Base-by-base conservation (phyloP, 1,140 invertebrate species). In the Trachymyrmex cornetzi region DNA sequence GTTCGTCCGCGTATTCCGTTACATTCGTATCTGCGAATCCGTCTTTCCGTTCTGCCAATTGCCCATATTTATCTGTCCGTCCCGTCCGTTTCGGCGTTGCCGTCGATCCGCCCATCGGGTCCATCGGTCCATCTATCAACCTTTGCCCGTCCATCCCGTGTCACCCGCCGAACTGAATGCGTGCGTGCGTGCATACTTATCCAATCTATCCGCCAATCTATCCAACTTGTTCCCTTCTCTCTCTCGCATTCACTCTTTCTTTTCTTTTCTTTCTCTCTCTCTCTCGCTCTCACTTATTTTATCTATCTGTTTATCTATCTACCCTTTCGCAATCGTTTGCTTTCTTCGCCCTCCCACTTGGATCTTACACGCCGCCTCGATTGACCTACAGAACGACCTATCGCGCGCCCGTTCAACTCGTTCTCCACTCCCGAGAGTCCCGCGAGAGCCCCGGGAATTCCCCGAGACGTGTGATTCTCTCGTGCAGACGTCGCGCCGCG, bases 11-110 rank as follows among this genome's bases (percentile, higher is more conserved):
- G 69, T 74, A 61, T 75, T 67, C 27, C 64, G 48, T 48, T 55
- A 71, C 64, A 48, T 69, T 66, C 69, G 38, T 84, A 84, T 75
- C 53, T 22, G 55, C 69, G 55, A 75, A 74, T 75, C n/a, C 55
- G 80, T 82, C 80, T 82, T 82, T 82, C 80, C 80, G 67, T 75
- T 75, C 80, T 84, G 53, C 69, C 80, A 82, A 82, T 82, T 82
- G 80, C 53, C 80, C 80, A 84, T 84, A 84, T 84, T 84, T 84
- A 84, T 84, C 80, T 81, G 66, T 81, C 79, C 12, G 67, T 74
- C 53, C 77, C 64, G 64, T 81, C 64, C 80, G 80, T 84, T 75
- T 75, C 80, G 80, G 80, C 69, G 69, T 75, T 74, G 53, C 55
- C 80, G 69, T 74, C 80, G 80, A 75, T 84, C 69, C 80, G 55